These are phyloP conservation scores for Sarcophaga variegata DNA, from an alignment of 2,888 invertebrate species.

Conservation along the genomic window DNA sequence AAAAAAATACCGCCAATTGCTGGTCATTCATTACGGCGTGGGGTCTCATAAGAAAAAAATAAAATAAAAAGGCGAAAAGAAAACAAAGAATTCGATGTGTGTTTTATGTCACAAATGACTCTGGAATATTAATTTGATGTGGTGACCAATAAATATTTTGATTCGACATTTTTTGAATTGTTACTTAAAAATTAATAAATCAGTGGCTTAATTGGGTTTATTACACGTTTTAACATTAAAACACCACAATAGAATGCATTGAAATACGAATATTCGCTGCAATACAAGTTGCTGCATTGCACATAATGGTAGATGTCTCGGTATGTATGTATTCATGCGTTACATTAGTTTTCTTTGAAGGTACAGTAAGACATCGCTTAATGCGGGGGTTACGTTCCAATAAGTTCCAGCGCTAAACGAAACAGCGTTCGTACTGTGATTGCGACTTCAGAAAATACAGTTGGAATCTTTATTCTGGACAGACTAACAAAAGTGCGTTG, in stretches of 20 bases:
- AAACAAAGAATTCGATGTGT: conserved; percentile 2
- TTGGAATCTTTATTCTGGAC: no score
- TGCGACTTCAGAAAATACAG: no score
- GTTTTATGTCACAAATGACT: conserved; percentile 51
- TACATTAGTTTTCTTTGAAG: no score
- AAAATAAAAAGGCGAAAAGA: neutral
- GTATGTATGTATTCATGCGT: no score
- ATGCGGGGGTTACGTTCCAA: no score
- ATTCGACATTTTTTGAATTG: conserved; percentile 11
- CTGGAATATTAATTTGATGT: conserved; percentile 58
- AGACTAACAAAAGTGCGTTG: no score
- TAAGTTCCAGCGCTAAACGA: no score
- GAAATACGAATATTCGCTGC: conserved; percentile 28
- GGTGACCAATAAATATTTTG: conserved; percentile 9
- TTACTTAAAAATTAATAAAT: conserved; percentile 40
- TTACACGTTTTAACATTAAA: conserved; percentile 42
- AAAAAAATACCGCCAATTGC: conserved; percentile 32
- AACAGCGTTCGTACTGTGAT: no score
- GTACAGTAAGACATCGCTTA: no score
- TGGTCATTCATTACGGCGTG: neutral
- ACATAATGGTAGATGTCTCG: no score
- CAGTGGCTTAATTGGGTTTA: conserved; percentile 57
- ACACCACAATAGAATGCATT: conserved; percentile 29
- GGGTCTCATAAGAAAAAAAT: neutral
- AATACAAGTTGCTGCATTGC: no score